Evolutionary conservation across 2,888 invertebrate species (phyloP).

Genomic region (Subacronicta megacephala): DNA sequence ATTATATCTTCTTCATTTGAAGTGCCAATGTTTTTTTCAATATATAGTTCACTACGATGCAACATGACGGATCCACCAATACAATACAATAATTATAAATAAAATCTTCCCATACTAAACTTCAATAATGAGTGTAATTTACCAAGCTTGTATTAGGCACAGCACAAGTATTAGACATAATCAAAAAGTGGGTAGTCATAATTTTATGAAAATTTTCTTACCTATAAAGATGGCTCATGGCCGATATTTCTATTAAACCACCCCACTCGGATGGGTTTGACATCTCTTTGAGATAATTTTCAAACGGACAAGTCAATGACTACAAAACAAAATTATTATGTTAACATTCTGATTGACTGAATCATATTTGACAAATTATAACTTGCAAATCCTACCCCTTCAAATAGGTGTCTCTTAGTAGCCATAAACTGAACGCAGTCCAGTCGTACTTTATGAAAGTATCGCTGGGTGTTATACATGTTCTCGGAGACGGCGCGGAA

Average conservation of each 20-base stretch:
- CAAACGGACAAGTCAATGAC: constrained; percentile 91
- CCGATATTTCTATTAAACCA: constrained; percentile 92
- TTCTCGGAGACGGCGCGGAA: constrained; percentile 97
- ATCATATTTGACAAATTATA: constrained; percentile 43
- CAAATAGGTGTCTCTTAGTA: constrained; percentile 90
- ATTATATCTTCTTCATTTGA: not conserved
- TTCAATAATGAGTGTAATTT: not conserved
- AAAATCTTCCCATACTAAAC: too few species aligned
- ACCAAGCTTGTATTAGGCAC: constrained; percentile 48
- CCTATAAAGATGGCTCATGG: constrained; percentile 92
- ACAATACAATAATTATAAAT: too few species aligned
- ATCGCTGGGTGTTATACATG: constrained; percentile 91
- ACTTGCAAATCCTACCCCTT: constrained; percentile 85
- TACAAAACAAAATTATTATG: constrained; percentile 80
- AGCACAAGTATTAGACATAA: constrained; percentile 32
- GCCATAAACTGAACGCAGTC: constrained; percentile 94
- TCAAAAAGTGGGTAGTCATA: constrained; percentile 47
- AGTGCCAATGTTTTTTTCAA: not conserved
- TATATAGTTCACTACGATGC: not conserved
- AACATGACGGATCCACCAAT: too few species aligned
- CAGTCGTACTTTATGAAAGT: constrained; percentile 93
- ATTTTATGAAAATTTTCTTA: constrained; percentile 75
- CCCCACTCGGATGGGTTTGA: constrained; percentile 92
- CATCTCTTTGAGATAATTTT: constrained; percentile 92
- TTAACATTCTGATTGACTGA: constrained; percentile 47